phyloP scores from a whole-genome alignment of 2,797 vertebrate genomes.

The Rhyacichthys aspro region DNA sequence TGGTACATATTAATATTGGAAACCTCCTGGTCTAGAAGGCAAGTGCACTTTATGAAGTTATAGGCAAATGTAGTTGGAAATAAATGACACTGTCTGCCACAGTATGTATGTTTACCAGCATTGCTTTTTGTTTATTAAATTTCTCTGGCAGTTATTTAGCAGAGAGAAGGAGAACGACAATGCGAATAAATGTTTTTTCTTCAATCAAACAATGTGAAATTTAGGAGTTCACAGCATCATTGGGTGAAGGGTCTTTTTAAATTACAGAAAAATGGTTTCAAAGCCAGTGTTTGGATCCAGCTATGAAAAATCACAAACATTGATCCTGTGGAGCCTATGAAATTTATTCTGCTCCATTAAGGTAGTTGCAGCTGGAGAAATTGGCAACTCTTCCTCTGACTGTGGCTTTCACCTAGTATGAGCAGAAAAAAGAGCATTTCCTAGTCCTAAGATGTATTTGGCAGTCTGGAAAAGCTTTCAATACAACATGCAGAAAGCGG shows the following conservation, averaged over 20 bases:
- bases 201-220: constrained; percentile 22
- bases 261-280: constrained; percentile 32
- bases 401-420: constrained; percentile 30
- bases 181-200: constrained; percentile 3
- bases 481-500: background rate
- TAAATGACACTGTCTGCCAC: constrained; percentile 2
- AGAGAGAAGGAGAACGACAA: background rate
- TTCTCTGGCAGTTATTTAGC: constrained; percentile 1
- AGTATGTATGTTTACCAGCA: background rate
- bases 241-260: constrained; percentile 18
- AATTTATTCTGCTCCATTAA: constrained; percentile 31
- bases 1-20: constrained; percentile 15
- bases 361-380: constrained; percentile 25
- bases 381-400: constrained; percentile 45
- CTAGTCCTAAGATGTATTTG: constrained; percentile 36
- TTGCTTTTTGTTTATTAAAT: background rate
- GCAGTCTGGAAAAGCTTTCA: constrained; percentile 41
- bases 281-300: constrained; percentile 14
- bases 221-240: constrained; percentile 13
- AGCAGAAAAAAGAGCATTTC: constrained; percentile 37
- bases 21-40: background rate
- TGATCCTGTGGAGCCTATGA: constrained; percentile 30
- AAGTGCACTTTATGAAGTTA: background rate
- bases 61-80: background rate
- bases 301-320: constrained; percentile 59